Evolutionary conservation across 2,113 vertebrate species (phyloP).

Genomic region (Loxodonta africana): DNA sequence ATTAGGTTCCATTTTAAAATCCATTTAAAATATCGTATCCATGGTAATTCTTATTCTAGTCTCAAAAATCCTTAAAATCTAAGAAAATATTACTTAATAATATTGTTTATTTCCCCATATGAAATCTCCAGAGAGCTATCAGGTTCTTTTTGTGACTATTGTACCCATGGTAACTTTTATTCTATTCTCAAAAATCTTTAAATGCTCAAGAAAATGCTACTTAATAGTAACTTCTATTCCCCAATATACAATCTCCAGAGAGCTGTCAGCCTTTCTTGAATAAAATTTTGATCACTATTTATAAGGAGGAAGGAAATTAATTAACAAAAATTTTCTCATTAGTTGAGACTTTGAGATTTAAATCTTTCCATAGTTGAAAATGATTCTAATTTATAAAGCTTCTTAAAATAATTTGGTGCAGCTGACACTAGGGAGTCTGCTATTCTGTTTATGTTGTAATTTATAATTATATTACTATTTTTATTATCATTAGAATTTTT

Average conservation of each 20-base stretch:
- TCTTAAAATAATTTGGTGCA: slow-evolving; percentile 34
- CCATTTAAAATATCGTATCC: slow-evolving; percentile 42
- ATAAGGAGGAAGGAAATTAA: slow-evolving; percentile 69
- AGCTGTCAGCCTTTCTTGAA: slow-evolving; percentile 60
- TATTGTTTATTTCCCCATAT: slow-evolving; percentile 68
- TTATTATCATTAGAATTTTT: slow-evolving; percentile 12
- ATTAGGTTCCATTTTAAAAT: slow-evolving; percentile 57
- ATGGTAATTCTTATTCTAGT: slow-evolving; percentile 62
- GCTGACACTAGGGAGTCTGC: background rate
- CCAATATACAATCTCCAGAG: slow-evolving; percentile 56
- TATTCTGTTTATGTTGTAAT: slow-evolving; percentile 49
- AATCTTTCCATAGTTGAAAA: slow-evolving; percentile 58
- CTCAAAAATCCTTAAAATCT: slow-evolving; percentile 70
- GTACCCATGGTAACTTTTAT: slow-evolving; percentile 78
- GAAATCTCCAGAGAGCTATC: slow-evolving; percentile 74
- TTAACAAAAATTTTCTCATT: slow-evolving; percentile 72
- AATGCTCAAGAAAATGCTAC: slow-evolving; percentile 77
- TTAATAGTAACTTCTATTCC: slow-evolving; percentile 72
- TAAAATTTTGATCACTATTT: slow-evolving; percentile 75
- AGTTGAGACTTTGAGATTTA: slow-evolving; percentile 67
- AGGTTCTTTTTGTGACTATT: slow-evolving; percentile 67
- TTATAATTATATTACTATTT: slow-evolving; percentile 47
- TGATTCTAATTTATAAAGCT: slow-evolving; percentile 33
- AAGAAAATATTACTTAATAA: slow-evolving; percentile 79
- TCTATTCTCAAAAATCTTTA: slow-evolving; percentile 71